Percentiles rank a stretch among this genome's conserved stretches.
These are phyloP conservation scores for Colletes gigas DNA, from an alignment of 1,140 invertebrate genomes.

Conservation along the genomic window DNA sequence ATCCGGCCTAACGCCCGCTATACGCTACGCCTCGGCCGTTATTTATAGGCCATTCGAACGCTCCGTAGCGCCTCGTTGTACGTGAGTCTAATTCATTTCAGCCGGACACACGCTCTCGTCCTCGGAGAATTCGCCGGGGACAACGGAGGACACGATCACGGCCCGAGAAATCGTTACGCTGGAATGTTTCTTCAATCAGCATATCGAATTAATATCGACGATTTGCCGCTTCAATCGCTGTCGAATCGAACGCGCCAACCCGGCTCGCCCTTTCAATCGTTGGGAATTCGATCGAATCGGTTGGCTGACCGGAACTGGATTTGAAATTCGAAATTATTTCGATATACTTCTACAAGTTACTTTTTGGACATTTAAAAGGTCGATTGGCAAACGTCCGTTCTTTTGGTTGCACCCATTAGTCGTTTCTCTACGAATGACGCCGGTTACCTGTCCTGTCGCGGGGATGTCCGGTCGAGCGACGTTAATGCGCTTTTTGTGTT, in stretches of 20 bases:
- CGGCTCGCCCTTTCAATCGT: background rate
- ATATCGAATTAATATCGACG: slow-evolving; percentile 33
- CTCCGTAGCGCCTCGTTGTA: slow-evolving; percentile 57
- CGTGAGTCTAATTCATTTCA: slow-evolving; percentile 67
- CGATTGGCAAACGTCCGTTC: background rate
- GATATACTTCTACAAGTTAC: background rate
- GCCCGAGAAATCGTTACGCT: slow-evolving; percentile 41
- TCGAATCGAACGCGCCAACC: too few relatives aligned
- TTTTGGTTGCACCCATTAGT: background rate
- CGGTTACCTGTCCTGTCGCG: slow-evolving; percentile 41
- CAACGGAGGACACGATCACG: background rate
- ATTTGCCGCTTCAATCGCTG: too few relatives aligned
- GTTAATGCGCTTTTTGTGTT: slow-evolving; percentile 69
- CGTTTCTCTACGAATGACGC: slow-evolving; percentile 33
- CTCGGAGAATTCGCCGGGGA: slow-evolving; percentile 36
- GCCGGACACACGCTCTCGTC: slow-evolving; percentile 40
- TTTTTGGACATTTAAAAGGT: background rate
- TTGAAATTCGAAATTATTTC: background rate
- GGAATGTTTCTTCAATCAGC: slow-evolving; percentile 43
- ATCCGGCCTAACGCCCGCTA: slow-evolving; percentile 66
- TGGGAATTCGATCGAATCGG: background rate
- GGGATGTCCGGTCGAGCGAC: slow-evolving; percentile 33
- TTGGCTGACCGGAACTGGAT: background rate
- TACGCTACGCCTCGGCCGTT: slow-evolving; percentile 54
- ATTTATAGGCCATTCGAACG: slow-evolving; percentile 72